Percentiles rank a stretch among this genome's conserved stretches.
These are phyloP conservation scores for Epizoanthus rinbou DNA, from an alignment of 92 coral and sea anemone species.

Conservation along the genomic window DNA sequence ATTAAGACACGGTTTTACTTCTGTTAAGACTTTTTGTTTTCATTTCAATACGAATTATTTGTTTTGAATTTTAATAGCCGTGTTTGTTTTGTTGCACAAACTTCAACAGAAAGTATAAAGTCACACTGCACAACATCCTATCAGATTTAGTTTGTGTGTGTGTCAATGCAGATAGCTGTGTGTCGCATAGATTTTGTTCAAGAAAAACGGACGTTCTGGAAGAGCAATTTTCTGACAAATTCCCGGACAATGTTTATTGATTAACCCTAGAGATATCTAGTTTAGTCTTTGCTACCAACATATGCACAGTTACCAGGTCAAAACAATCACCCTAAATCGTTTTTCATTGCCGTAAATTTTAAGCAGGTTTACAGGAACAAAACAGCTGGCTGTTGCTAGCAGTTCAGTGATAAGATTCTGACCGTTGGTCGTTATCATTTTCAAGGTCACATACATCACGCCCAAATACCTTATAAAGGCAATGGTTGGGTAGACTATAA, in stretches of 20 bases:
- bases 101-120: conserved; percentile 1
- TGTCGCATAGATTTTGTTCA: too few relatives aligned
- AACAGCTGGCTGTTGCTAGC: background rate
- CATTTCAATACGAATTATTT: conserved; percentile 27
- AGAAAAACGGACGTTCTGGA: too few relatives aligned
- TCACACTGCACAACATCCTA: background rate
- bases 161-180: too few relatives aligned
- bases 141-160: too few relatives aligned
- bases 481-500: background rate
- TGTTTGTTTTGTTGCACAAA: background rate
- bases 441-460: background rate
- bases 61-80: background rate
- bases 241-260: background rate
- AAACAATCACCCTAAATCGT: too few relatives aligned
- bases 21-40: conserved; percentile 8
- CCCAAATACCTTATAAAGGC: background rate
- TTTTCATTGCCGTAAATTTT: background rate
- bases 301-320: too few relatives aligned
- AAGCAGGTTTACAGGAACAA: background rate
- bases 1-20: background rate
- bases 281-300: background rate
- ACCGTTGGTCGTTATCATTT: background rate
- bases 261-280: background rate
- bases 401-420: too few relatives aligned
- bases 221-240: background rate